Percentiles rank a stretch among this genome's conserved stretches.
Evolutionary conservation across 2,113 vertebrate genomes (phyloP).

Genomic region (Rhynchopsitta pachyrhyncha): DNA sequence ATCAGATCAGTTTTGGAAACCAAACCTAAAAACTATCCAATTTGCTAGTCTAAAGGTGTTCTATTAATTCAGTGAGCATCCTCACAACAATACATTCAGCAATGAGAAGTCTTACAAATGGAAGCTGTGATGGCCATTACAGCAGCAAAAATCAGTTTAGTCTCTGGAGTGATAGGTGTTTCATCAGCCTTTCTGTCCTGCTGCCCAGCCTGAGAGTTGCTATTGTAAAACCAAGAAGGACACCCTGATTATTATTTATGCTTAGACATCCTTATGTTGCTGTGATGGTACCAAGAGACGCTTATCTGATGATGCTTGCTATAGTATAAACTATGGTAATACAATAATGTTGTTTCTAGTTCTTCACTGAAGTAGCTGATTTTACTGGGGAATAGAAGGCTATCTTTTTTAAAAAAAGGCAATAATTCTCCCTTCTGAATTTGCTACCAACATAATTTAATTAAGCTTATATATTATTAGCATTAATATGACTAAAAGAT

Average conservation of each 20-base stretch:
- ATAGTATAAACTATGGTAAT: background rate
- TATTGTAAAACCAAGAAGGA: background rate
- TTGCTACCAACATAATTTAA: background rate
- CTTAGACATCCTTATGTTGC: background rate
- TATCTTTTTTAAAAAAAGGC: background rate
- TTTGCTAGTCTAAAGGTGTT: background rate
- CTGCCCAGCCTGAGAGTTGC: background rate
- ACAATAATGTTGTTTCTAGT: background rate
- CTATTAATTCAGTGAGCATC: background rate
- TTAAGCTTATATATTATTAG: background rate
- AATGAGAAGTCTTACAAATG: background rate
- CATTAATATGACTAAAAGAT: background rate
- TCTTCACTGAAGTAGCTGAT: background rate
- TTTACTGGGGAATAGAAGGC: background rate
- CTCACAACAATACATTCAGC: fast-evolving
- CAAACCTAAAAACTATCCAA: background rate
- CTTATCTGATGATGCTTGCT: background rate
- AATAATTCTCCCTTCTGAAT: background rate
- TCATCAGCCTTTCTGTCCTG: background rate
- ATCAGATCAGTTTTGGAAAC: background rate
- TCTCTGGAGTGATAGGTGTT: background rate
- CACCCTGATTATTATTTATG: background rate
- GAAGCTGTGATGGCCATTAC: background rate
- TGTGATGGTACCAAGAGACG: background rate
- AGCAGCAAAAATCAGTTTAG: background rate